Conservation (phyloP, 2,888 invertebrate genomes). For the Crossocerus cetratus region DNA sequence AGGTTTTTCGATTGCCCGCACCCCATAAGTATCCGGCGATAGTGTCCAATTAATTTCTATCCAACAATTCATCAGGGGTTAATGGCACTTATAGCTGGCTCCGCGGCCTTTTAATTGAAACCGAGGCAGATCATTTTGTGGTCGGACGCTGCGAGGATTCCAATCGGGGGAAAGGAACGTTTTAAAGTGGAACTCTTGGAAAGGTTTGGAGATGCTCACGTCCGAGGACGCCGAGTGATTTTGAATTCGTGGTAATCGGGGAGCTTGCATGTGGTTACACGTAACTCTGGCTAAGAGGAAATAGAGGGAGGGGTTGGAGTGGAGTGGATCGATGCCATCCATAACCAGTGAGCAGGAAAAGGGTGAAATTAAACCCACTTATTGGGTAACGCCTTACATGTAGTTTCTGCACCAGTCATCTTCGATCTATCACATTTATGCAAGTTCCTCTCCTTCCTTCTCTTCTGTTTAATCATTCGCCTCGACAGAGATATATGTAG, state of each 20-base stretch:
- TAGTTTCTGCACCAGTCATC: not conserved
- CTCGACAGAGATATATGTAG: not conserved
- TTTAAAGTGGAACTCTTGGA: too few species aligned
- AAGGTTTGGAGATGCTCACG: too few species aligned
- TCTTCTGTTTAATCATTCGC: not conserved
- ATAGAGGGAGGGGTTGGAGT: not conserved
- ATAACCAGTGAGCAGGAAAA: constrained; percentile 25
- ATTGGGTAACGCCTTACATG: constrained; percentile 14
- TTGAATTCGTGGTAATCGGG: not conserved
- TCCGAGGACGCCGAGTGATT: not conserved
- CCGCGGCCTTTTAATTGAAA: too few species aligned
- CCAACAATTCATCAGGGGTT: too few species aligned
- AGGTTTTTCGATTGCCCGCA: too few species aligned
- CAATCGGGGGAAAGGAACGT: too few species aligned
- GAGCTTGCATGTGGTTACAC: not conserved
- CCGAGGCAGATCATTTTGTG: too few species aligned
- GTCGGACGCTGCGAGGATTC: too few species aligned
- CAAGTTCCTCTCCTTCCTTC: constrained; percentile 1
- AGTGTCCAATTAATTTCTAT: too few species aligned
- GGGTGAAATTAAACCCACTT: constrained; percentile 25
- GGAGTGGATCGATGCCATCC: constrained; percentile 22
- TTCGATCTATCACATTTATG: not conserved
- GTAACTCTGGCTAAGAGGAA: not conserved
- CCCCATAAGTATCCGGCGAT: too few species aligned
- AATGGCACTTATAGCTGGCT: too few species aligned